These are phyloP conservation scores for Sesia apiformis DNA, from an alignment of 2,888 invertebrate genomes.

Conservation along the genomic window DNA sequence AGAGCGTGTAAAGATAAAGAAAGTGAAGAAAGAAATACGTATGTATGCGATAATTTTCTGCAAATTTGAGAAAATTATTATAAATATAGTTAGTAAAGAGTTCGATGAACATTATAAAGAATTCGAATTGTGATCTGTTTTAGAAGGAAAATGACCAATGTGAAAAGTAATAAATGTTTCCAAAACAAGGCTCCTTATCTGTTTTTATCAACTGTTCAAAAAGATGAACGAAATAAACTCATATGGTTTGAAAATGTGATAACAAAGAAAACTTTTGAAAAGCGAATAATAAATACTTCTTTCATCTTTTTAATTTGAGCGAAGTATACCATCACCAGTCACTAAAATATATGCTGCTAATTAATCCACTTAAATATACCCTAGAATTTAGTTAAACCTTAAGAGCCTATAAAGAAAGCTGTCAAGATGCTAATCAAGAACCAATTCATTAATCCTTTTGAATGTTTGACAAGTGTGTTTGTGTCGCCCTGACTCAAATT, in stretches of 20 bases:
- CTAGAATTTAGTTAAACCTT: neutral
- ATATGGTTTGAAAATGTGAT: too few species aligned
- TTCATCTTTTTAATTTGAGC: too few species aligned
- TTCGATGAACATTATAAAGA: conserved; percentile 19
- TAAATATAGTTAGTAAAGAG: conserved; percentile 34
- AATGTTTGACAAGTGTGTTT: conserved; percentile 61
- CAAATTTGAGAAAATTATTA: conserved; percentile 18
- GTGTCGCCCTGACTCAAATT: conserved; percentile 67
- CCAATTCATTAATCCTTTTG: conserved; percentile 41
- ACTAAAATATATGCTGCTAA: too few species aligned
- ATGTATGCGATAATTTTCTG: neutral
- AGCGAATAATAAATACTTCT: too few species aligned
- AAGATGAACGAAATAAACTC: too few species aligned
- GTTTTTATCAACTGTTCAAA: too few species aligned
- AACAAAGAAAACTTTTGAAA: too few species aligned
- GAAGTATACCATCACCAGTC: too few species aligned
- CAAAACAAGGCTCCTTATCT: conserved; percentile 28
- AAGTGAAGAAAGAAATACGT: neutral
- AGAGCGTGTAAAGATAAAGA: neutral
- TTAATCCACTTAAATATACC: neutral
- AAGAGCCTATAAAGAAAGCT: conserved; percentile 48
- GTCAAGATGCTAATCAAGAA: conserved; percentile 72
- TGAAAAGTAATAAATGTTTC: conserved; percentile 69
- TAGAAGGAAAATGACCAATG: conserved; percentile 60
- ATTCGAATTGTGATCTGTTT: conserved; percentile 58